These are phyloP conservation scores for Drosophila azteca DNA, from an alignment of 1,140 invertebrate genomes.

Conservation along the genomic window DNA sequence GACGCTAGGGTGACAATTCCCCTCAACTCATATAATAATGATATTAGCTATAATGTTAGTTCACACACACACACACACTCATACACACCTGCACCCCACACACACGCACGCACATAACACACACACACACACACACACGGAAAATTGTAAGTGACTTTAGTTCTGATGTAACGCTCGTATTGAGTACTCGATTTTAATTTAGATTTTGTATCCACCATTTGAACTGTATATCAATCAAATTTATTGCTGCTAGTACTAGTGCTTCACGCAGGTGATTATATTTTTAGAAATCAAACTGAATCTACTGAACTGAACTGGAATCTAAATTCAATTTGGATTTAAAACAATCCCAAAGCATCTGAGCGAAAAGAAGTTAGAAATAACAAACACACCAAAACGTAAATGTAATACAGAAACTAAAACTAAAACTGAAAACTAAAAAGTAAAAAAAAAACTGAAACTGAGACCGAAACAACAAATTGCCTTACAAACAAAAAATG, in stretches of 20 bases:
- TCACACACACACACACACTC: no score
- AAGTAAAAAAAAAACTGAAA: slow-evolving; percentile 21
- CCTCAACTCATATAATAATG: slow-evolving; percentile 16
- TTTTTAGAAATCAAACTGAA: slow-evolving; percentile 63
- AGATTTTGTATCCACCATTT: slow-evolving; percentile 40
- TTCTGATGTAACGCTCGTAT: slow-evolving; percentile 27
- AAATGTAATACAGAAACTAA: slow-evolving; percentile 36
- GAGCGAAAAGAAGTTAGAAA: slow-evolving; percentile 5
- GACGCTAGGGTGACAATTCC: slow-evolving; percentile 1
- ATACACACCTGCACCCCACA: neutral
- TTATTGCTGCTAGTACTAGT: slow-evolving; percentile 17
- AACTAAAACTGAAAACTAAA: slow-evolving; percentile 14
- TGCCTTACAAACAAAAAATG: slow-evolving; percentile 81
- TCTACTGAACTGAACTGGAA: slow-evolving; percentile 67
- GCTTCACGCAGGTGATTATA: slow-evolving; percentile 25
- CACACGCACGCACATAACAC: no score
- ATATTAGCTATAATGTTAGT: no score
- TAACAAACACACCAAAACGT: slow-evolving; percentile 2
- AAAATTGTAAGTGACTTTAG: neutral
- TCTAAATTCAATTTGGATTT: slow-evolving; percentile 81
- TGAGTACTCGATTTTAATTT: slow-evolving; percentile 36
- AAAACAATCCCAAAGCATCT: slow-evolving; percentile 73
- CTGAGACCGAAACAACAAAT: slow-evolving; percentile 59
- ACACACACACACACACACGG: slow-evolving; percentile 4
- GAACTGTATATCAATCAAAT: slow-evolving; percentile 39